These are phyloP conservation scores for Drosophila paulistorum DNA, from an alignment of 1,140 invertebrate species.

Conservation along the genomic window DNA sequence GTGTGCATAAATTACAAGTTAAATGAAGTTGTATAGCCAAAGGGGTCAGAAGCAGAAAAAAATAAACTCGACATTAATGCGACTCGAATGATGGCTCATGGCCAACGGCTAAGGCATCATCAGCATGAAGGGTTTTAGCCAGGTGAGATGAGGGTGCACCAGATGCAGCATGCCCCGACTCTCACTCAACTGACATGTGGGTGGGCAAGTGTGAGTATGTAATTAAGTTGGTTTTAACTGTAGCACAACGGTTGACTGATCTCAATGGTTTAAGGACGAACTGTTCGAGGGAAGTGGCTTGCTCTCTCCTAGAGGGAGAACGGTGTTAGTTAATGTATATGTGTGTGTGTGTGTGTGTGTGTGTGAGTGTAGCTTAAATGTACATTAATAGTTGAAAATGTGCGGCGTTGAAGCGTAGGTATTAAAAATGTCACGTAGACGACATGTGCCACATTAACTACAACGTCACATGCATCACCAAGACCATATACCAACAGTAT, in stretches of 20 bases:
- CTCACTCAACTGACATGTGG: not conserved
- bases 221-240: slow-evolving; percentile 74
- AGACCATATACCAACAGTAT: slow-evolving; percentile 12
- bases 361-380: slow-evolving; percentile 80
- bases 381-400: slow-evolving; percentile 81
- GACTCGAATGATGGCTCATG: slow-evolving; percentile 17
- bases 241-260: slow-evolving; percentile 57
- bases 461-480: slow-evolving; percentile 67
- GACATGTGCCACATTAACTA: slow-evolving; percentile 80
- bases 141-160: slow-evolving; percentile 33
- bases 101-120: slow-evolving; percentile 13
- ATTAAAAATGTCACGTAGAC: slow-evolving; percentile 81
- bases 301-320: not conserved
- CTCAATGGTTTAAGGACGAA: slow-evolving; percentile 24
- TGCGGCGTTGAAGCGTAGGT: slow-evolving; percentile 80
- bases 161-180: slow-evolving; percentile 3
- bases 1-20: slow-evolving; percentile 62
- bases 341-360: slow-evolving; percentile 40
- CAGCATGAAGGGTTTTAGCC: slow-evolving; percentile 8
- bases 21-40: slow-evolving; percentile 64
- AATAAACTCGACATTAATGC: slow-evolving; percentile 38
- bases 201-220: slow-evolving; percentile 44
- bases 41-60: slow-evolving; percentile 29
- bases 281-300: not conserved
- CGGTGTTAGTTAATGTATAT: slow-evolving; percentile 66